These are phyloP conservation scores for Dendropsophus ebraccatus DNA, from an alignment of 2,113 vertebrate genomes.

Conservation along the genomic window DNA sequence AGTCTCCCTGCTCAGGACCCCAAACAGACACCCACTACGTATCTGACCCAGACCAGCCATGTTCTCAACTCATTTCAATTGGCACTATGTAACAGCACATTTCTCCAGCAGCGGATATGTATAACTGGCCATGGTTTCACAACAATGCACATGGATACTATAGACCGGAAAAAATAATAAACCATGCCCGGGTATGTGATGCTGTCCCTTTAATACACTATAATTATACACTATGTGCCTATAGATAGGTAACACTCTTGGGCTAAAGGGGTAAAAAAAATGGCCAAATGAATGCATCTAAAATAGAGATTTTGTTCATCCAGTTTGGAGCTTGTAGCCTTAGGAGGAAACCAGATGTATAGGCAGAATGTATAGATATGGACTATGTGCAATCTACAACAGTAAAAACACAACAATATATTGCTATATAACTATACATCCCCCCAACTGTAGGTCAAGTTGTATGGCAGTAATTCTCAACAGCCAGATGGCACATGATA, in stretches of 20 bases:
- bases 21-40: too few species aligned
- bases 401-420: neutral
- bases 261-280: neutral
- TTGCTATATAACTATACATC: too few species aligned
- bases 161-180: neutral
- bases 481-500: too few species aligned
- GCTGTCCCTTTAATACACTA: slow-evolving; percentile 9
- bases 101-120: too few species aligned
- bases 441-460: too few species aligned
- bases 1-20: too few species aligned
- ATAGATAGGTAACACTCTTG: slow-evolving; percentile 14
- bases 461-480: too few species aligned
- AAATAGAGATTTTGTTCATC: neutral
- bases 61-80: too few species aligned
- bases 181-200: neutral
- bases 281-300: neutral
- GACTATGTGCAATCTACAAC: neutral
- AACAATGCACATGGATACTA: too few species aligned
- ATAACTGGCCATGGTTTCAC: too few species aligned
- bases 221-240: neutral
- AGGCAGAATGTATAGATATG: neutral
- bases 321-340: slow-evolving; percentile 46
- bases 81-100: too few species aligned
- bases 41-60: too few species aligned
- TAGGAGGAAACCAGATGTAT: slow-evolving; percentile 54